Evolutionary conservation across 1,140 invertebrate species (phyloP).

Genomic region (Acromyrmex charruanus): DNA sequence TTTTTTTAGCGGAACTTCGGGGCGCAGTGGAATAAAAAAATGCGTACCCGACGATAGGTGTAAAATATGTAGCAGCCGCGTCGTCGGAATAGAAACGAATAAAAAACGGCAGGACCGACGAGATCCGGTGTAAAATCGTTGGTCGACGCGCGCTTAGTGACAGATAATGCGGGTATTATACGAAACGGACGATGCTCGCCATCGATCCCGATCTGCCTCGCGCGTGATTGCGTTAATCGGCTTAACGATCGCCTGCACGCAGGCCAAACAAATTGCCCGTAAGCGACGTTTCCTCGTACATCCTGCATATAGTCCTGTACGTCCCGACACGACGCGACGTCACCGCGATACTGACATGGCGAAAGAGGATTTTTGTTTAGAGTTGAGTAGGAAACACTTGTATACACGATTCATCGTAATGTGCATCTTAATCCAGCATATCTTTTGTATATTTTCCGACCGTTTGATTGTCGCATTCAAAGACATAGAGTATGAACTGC

Average conservation of each 20-base stretch:
- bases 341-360: slow-evolving; percentile 52
- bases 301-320: slow-evolving; percentile 24
- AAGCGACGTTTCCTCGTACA: slow-evolving; percentile 66
- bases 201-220: slow-evolving; percentile 70
- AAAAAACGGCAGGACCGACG: slow-evolving; percentile 37
- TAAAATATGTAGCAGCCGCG: slow-evolving; percentile 61
- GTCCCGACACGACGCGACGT: slow-evolving; percentile 39
- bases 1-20: slow-evolving; percentile 47
- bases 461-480: not conserved
- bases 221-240: slow-evolving; percentile 76
- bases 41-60: slow-evolving; percentile 13
- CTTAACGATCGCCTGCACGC: slow-evolving; percentile 71
- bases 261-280: slow-evolving; percentile 72
- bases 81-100: slow-evolving; percentile 45
- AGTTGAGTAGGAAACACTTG: not conserved
- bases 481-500: too few species aligned
- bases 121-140: slow-evolving; percentile 50
- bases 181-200: slow-evolving; percentile 70
- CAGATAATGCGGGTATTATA: slow-evolving; percentile 75
- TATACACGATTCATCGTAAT: not conserved
- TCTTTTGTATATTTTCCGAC: not conserved
- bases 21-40: not conserved
- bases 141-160: slow-evolving; percentile 62
- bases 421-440: slow-evolving; percentile 28
- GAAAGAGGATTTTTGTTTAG: slow-evolving; percentile 63